Conservation (phyloP, 2,797 vertebrate genomes). For the Parauchenoglanis punctatus region DNA sequence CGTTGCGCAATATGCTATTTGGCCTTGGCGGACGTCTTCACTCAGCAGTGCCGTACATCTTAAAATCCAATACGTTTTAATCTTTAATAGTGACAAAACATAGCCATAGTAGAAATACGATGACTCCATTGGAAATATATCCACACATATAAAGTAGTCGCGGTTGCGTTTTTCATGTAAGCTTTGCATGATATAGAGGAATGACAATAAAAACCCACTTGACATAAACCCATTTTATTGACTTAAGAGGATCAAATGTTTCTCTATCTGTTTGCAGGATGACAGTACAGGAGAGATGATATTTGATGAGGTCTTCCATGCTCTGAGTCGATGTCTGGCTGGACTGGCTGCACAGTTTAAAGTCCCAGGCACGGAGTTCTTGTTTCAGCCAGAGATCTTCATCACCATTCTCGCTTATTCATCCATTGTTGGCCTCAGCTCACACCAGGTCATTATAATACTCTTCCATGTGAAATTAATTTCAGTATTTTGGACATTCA, state of each 20-base stretch:
- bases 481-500: neutral
- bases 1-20: too few relatives aligned
- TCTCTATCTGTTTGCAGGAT: conserved; percentile 76
- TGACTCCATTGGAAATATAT: too few relatives aligned
- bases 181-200: too few relatives aligned
- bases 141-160: too few relatives aligned
- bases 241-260: neutral
- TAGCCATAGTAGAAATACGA: too few relatives aligned
- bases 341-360: conserved; percentile 88
- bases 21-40: too few relatives aligned
- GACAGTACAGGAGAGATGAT: conserved; percentile 97
- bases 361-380: conserved; percentile 88
- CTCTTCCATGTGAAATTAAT: neutral
- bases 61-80: too few relatives aligned
- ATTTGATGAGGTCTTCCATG: conserved; percentile 96
- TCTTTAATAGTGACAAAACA: too few relatives aligned
- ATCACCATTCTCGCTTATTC: conserved; percentile 96
- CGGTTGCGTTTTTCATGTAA: too few relatives aligned
- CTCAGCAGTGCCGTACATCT: too few relatives aligned
- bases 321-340: conserved; percentile 86
- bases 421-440: conserved; percentile 91
- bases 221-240: neutral
- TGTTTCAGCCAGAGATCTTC: conserved; percentile 93
- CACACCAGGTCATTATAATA: conserved; percentile 85
- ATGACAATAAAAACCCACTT: neutral